Percentiles rank a stretch among this genome's conserved stretches.
phyloP scores from a whole-genome alignment of 2,888 invertebrate genomes.

The Agrochola macilenta region DNA sequence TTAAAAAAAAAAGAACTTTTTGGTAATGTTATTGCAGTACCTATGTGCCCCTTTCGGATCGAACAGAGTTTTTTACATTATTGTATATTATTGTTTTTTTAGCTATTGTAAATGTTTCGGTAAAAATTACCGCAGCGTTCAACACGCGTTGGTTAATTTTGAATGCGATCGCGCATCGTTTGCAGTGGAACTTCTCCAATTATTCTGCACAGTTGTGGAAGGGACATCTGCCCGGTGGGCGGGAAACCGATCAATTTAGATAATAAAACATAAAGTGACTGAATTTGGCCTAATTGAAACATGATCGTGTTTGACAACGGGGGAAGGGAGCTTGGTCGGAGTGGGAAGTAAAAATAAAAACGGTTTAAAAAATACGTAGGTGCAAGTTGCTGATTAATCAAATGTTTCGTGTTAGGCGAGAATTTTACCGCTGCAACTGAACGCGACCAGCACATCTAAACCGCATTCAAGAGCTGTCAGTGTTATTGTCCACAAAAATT shows the following conservation, averaged over 20 bases:
- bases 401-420: no score
- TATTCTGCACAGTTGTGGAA: slow-evolving; percentile 8
- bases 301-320: slow-evolving; percentile 41
- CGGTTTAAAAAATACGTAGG: no score
- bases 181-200: slow-evolving; percentile 32
- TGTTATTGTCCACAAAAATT: no score
- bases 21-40: no score
- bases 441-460: no score
- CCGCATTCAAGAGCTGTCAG: no score
- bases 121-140: background rate
- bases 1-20: no score
- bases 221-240: slow-evolving; percentile 58
- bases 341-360: slow-evolving; percentile 2
- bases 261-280: slow-evolving; percentile 60
- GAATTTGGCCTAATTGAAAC: slow-evolving; percentile 62
- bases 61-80: no score
- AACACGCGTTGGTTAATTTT: background rate
- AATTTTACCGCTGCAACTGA: no score
- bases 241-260: slow-evolving; percentile 59
- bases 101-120: background rate
- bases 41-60: no score
- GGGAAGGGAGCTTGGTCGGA: slow-evolving; percentile 1
- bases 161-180: background rate
- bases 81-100: background rate
- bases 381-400: background rate